Evolutionary conservation across 2,113 vertebrate genomes (phyloP).

Genomic region (Helogale parvula): DNA sequence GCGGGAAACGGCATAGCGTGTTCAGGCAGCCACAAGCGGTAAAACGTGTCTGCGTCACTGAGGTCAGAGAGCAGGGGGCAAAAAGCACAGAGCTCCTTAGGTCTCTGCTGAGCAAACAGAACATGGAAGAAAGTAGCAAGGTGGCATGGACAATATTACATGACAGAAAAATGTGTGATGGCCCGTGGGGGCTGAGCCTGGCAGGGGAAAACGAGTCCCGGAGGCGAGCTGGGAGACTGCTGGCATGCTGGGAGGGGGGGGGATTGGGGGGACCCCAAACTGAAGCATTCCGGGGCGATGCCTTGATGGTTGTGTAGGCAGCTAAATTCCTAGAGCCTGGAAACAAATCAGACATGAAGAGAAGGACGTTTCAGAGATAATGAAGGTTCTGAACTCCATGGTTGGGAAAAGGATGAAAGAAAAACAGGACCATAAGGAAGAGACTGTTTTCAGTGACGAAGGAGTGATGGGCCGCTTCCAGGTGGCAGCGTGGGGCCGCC

Average conservation of each 20-base stretch:
- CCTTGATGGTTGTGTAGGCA: fast-evolving
- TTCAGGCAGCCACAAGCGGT: not conserved
- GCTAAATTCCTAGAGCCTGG: not conserved
- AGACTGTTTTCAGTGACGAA: not conserved
- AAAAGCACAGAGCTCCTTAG: not conserved
- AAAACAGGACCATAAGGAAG: not conserved
- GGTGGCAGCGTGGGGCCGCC: too few relatives aligned
- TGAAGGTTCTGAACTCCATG: not conserved
- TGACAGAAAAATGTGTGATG: not conserved
- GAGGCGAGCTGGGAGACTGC: not conserved
- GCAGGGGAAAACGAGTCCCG: not conserved
- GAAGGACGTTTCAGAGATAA: not conserved
- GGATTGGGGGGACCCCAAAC: not conserved
- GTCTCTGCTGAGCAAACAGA: not conserved
- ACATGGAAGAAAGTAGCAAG: not conserved
- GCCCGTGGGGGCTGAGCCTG: not conserved
- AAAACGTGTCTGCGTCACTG: not conserved
- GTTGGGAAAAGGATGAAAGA: not conserved
- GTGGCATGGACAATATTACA: not conserved
- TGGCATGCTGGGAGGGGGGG: not conserved
- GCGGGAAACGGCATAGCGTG: not conserved
- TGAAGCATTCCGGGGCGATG: fast-evolving
- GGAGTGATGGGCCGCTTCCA: not conserved
- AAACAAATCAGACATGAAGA: not conserved
- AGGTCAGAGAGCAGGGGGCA: not conserved